phyloP scores from a whole-genome alignment of 2,888 invertebrate genomes.

The Pheosia tremula region DNA sequence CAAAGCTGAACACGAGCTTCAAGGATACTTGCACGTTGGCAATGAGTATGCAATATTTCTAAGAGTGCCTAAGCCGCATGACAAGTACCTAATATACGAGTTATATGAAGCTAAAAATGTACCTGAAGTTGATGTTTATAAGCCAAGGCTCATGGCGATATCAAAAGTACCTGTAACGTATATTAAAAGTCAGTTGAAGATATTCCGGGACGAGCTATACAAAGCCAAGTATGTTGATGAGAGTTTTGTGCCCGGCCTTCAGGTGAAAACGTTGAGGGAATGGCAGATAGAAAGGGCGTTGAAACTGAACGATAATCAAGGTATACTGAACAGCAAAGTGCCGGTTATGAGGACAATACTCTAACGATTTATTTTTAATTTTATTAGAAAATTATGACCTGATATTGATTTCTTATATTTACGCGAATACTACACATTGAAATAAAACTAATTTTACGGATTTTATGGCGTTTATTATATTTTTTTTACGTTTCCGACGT shows the following conservation, averaged over 20 bases:
- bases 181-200: constrained; percentile 63
- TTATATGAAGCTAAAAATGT: constrained; percentile 67
- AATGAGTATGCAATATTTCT: constrained; percentile 68
- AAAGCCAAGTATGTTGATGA: constrained; percentile 62
- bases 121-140: constrained; percentile 46
- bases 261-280: constrained; percentile 67
- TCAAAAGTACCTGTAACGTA: constrained; percentile 68
- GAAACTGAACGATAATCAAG: constrained; percentile 29
- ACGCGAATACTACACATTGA: too few species aligned
- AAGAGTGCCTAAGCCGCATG: constrained; percentile 60
- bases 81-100: constrained; percentile 64
- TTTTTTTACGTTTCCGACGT: too few species aligned
- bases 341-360: constrained; percentile 52
- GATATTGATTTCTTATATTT: too few species aligned
- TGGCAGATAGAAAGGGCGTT: constrained; percentile 72
- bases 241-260: constrained; percentile 65
- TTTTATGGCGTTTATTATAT: too few species aligned
- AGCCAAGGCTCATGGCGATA: constrained; percentile 64
- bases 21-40: constrained; percentile 70
- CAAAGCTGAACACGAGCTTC: constrained; percentile 59
- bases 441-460: too few species aligned
- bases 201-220: constrained; percentile 60
- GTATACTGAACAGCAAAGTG: constrained; percentile 42
- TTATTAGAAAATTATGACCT: too few species aligned
- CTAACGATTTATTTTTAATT: constrained; percentile 10